phyloP scores from a whole-genome alignment of 1,140 invertebrate species.

The Pentalonia nigronervosa region DNA sequence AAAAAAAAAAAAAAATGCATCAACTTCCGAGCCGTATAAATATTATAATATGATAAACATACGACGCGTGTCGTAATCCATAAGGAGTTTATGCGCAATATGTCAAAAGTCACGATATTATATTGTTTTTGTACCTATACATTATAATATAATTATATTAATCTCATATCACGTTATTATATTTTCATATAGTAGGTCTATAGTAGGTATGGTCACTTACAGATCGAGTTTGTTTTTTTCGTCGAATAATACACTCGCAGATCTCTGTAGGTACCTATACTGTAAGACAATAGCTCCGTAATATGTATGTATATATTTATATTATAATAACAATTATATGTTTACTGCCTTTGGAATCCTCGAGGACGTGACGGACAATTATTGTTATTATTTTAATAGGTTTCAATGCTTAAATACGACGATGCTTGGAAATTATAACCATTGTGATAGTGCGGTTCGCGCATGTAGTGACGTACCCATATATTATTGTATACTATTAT shows the following conservation, averaged over 20 bases:
- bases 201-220: background rate
- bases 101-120: background rate
- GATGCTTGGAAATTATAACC: constrained; percentile 18
- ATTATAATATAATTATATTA: background rate
- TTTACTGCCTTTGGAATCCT: background rate
- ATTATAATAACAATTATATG: background rate
- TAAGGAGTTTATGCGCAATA: background rate
- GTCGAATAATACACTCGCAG: background rate
- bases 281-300: background rate
- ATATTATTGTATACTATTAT: background rate
- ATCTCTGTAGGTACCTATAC: background rate
- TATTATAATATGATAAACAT: background rate
- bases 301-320: background rate
- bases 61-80: background rate
- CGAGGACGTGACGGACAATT: constrained; percentile 22
- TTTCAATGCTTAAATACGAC: background rate
- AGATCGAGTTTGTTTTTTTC: background rate
- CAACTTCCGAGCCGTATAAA: no score
- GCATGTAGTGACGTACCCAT: background rate
- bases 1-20: no score
- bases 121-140: background rate
- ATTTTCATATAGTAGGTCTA: background rate
- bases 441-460: background rate
- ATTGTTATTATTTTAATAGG: constrained; percentile 26
- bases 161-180: background rate